phyloP scores from a whole-genome alignment of 2,113 vertebrate species.

The Crotalus tigris region DNA sequence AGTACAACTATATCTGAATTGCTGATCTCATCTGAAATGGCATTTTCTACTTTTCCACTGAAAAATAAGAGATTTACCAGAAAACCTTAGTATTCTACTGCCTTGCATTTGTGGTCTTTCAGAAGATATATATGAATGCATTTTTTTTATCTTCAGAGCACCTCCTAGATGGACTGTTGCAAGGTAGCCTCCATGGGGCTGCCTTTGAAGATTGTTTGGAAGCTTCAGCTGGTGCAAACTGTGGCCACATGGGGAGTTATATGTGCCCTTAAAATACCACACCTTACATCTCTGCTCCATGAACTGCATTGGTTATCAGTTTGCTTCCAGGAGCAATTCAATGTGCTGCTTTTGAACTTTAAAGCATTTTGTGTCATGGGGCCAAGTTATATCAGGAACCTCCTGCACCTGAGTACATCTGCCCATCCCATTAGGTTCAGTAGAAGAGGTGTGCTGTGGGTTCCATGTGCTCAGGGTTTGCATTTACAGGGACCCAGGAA shows the following conservation, averaged over 20 bases:
- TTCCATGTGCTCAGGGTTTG: background rate
- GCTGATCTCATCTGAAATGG: background rate
- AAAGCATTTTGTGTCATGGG: background rate
- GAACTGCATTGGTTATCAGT: background rate
- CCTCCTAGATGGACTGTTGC: background rate
- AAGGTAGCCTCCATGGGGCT: background rate
- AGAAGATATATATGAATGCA: background rate
- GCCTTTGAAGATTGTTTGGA: background rate
- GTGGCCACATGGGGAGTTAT: background rate
- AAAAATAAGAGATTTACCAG: background rate
- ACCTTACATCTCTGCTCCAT: background rate
- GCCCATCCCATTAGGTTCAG: background rate
- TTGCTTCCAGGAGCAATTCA: background rate
- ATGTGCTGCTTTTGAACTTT: background rate
- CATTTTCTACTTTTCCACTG: background rate
- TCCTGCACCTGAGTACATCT: background rate
- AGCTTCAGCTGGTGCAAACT: background rate
- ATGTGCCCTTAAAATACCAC: background rate
- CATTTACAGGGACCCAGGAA: background rate
- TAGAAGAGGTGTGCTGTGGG: background rate
- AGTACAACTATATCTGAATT: fast-evolving
- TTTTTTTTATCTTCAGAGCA: background rate
- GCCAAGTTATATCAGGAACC: background rate
- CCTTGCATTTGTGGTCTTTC: background rate
- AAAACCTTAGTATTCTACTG: background rate